These are phyloP conservation scores for Sebastes taczanowskii DNA, from an alignment of 2,797 vertebrate genomes.

Conservation along the genomic window DNA sequence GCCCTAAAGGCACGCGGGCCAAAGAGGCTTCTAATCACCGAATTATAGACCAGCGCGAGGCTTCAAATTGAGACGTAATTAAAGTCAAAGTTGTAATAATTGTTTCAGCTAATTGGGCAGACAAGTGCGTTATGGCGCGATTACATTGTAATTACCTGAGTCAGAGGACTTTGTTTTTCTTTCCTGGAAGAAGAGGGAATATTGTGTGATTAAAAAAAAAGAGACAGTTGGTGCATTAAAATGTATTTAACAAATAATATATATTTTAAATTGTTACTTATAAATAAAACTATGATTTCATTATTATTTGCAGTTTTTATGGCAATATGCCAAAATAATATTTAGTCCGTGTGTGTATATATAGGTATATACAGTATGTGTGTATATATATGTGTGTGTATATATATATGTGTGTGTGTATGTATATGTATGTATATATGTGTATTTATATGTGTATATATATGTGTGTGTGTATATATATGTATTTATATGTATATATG, in stretches of 20 bases:
- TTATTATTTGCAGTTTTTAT: background rate
- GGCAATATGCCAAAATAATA: background rate
- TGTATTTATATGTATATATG: accelerated
- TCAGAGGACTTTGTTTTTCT: background rate
- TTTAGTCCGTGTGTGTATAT: background rate
- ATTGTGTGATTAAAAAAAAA: background rate
- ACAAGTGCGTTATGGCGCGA: constrained; percentile 86
- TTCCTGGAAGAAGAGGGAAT: background rate
- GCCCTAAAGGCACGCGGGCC: constrained; percentile 93
- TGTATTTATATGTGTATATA: too few relatives aligned
- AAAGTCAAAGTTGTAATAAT: constrained; percentile 95
- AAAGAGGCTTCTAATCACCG: constrained; percentile 94
- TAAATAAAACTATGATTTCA: too few relatives aligned
- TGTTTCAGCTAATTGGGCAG: constrained; percentile 95
- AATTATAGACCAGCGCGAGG: constrained; percentile 86
- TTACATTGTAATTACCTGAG: constrained; percentile 74
- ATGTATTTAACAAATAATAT: background rate
- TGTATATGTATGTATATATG: accelerated
- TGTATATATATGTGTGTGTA: too few relatives aligned
- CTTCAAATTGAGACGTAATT: constrained; percentile 98
- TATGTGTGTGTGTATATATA: too few relatives aligned
- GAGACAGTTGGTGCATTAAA: background rate
- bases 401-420: too few relatives aligned
- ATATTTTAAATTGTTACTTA: too few relatives aligned
- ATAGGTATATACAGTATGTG: too few relatives aligned